Percentiles rank a stretch among this genome's conserved stretches.
phyloP scores from a whole-genome alignment of 2,888 invertebrate species.

The Hydraecia micacea region DNA sequence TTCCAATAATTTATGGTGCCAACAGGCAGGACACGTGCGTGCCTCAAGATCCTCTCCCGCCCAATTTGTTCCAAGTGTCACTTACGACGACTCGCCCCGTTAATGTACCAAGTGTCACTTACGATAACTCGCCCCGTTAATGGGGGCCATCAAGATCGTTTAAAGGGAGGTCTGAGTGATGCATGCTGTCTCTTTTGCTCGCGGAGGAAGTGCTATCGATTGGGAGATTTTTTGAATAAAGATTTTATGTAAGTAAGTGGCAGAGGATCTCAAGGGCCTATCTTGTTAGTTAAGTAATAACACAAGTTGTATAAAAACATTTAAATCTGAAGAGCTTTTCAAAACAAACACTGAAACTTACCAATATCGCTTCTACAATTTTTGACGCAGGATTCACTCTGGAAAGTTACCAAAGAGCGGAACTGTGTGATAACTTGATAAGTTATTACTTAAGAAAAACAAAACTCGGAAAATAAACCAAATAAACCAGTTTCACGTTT shows the following conservation, averaged over 20 bases:
- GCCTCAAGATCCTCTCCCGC: constrained; percentile 59
- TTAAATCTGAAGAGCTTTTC: not conserved
- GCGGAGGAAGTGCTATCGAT: constrained; percentile 41
- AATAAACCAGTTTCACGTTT: not conserved
- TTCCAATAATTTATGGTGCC: constrained; percentile 49
- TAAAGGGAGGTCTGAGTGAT: constrained; percentile 66
- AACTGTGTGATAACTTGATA: not conserved
- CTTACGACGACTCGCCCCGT: constrained; percentile 75
- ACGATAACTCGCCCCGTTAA: constrained; percentile 77
- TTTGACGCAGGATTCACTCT: not conserved
- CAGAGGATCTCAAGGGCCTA: not conserved
- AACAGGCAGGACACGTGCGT: constrained; percentile 55
- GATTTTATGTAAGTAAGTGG: constrained; percentile 15
- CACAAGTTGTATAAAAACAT: constrained; percentile 9
- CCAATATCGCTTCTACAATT: not conserved
- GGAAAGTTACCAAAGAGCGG: not conserved
- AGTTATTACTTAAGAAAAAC: not conserved
- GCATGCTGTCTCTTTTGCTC: constrained; percentile 54
- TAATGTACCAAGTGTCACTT: constrained; percentile 77
- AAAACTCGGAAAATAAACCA: constrained; percentile 1
- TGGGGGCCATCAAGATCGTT: constrained; percentile 75
- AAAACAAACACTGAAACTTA: not conserved
- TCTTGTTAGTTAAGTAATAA: not conserved
- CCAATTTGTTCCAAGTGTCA: constrained; percentile 78
- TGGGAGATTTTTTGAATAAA: constrained; percentile 35